Base-by-base conservation (phyloP, 2,888 invertebrate genomes). In the Stegophylla sp. region DNA sequence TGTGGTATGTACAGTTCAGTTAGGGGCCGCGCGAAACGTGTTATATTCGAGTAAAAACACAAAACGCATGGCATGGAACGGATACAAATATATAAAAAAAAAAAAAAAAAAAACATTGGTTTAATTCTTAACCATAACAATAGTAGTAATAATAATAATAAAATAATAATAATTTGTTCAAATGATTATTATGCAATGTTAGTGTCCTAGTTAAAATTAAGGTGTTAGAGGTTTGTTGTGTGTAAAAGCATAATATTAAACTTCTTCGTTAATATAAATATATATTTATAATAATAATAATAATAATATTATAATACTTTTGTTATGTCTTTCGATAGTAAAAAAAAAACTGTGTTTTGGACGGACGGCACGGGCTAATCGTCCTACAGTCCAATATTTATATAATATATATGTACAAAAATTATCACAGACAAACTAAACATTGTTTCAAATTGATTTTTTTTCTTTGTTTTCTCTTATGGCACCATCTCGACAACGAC, bases 391-490 rank as follows among this genome's bases (percentile, higher is more conserved):
- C 13, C 28, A 56, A n/a, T 13, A n/a, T 59, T 9, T 63, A 28
- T 61, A 48, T 74, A 23, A 10, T 59, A 9, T 75, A 34, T 63
- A 34, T 63, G 56, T 41, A 56, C 51, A 51, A 69, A 61, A 59
- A 45, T 61, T 75, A 75, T 75, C 75, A 75, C 75, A 75, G 75
- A 64, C 51, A 64, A 64, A 75, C 51, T 64, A 64, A 48, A 75
- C 75, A 51, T 75, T 26, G n/a, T n/a, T n/a, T n/a, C n/a, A n/a
- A n/a, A n/a, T n/a, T n/a, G n/a, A n/a, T n/a, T n/a, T n/a, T n/a
- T n/a, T n/a, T n/a, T n/a, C n/a, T n/a, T n/a, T n/a, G n/a, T n/a
- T n/a, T n/a, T n/a, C n/a, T n/a, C n/a, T 74, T 74, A 75, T 75
- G 75, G 75, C 75, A 75, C 75, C 75, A 20, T 72, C n/a, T n/a